Percentiles rank a stretch among this genome's conserved stretches.
phyloP scores from a whole-genome alignment of 2,797 vertebrate species.

The Prionace glauca region DNA sequence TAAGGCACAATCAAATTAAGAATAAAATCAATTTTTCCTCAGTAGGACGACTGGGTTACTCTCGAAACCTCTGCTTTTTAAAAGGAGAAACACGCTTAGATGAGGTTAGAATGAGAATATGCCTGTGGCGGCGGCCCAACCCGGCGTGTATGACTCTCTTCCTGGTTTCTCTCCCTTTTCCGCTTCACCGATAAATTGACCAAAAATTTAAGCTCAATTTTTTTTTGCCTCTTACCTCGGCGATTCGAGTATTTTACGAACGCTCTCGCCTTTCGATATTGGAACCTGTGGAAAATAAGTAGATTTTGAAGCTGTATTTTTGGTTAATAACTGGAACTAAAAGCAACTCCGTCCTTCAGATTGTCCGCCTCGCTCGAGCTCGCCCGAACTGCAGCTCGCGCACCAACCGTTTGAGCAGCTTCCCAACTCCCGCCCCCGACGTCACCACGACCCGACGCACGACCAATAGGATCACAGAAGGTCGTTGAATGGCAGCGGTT shows the following conservation, averaged over 20 bases:
- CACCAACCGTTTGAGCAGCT: not conserved
- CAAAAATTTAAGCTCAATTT: not conserved
- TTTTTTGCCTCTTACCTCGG: not conserved
- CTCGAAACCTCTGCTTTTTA: not conserved
- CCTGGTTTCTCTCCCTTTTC: slow-evolving; percentile 25
- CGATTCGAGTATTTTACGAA: not conserved
- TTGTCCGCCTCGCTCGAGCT: not conserved
- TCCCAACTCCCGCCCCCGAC: not conserved
- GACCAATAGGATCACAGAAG: not conserved
- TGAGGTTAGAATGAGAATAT: not conserved
- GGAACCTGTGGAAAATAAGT: not conserved
- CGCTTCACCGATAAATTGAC: not conserved
- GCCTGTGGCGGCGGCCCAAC: slow-evolving; percentile 21
- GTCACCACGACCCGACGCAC: not conserved
- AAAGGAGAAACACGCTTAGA: not conserved
- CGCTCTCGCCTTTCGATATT: not conserved
- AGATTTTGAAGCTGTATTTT: not conserved
- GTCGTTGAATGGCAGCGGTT: not conserved
- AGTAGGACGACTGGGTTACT: not conserved
- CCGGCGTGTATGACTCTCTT: not conserved
- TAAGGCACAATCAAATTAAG: not conserved
- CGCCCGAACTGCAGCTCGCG: not conserved
- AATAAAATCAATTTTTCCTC: not conserved
- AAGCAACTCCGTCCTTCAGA: not conserved
- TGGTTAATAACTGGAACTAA: not conserved